Percentiles rank a stretch among this genome's conserved stretches.
phyloP scores from a whole-genome alignment of 2,113 vertebrate species.

The Ariopsis seemanni region DNA sequence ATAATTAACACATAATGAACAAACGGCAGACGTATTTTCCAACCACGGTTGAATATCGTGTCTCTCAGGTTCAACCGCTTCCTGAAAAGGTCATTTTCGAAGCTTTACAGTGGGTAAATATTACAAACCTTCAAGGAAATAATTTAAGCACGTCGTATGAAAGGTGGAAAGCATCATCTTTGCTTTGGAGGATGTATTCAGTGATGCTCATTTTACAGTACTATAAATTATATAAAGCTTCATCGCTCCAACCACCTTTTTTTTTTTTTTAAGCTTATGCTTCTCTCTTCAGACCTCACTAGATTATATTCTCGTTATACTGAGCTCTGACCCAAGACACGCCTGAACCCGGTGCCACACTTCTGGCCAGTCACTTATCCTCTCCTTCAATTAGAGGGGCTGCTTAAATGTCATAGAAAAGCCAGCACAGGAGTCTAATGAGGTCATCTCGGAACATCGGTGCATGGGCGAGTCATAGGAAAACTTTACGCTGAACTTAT shows the following conservation, averaged over 20 bases:
- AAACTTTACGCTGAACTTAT: slow-evolving; percentile 60
- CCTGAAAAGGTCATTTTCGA: background rate
- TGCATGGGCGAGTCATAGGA: slow-evolving; percentile 38
- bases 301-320: slow-evolving; percentile 5
- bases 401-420: slow-evolving; percentile 50
- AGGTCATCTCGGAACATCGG: slow-evolving; percentile 60
- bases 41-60: background rate
- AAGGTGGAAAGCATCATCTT: background rate
- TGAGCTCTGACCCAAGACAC: background rate
- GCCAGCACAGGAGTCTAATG: slow-evolving; percentile 65
- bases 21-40: background rate
- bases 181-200: background rate
- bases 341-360: background rate
- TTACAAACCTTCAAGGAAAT: background rate
- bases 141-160: background rate
- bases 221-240: background rate
- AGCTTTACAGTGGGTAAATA: background rate
- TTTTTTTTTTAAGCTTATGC: background rate
- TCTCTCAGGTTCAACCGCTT: background rate
- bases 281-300: background rate
- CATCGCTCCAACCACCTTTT: background rate
- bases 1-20: background rate
- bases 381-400: slow-evolving; percentile 35
- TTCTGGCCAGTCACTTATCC: slow-evolving; percentile 11
- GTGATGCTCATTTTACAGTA: background rate